Percentiles rank a stretch among this genome's conserved stretches.
Evolutionary conservation across 2,797 vertebrate species (phyloP).

Genomic region (Clarias laeviceps): DNA sequence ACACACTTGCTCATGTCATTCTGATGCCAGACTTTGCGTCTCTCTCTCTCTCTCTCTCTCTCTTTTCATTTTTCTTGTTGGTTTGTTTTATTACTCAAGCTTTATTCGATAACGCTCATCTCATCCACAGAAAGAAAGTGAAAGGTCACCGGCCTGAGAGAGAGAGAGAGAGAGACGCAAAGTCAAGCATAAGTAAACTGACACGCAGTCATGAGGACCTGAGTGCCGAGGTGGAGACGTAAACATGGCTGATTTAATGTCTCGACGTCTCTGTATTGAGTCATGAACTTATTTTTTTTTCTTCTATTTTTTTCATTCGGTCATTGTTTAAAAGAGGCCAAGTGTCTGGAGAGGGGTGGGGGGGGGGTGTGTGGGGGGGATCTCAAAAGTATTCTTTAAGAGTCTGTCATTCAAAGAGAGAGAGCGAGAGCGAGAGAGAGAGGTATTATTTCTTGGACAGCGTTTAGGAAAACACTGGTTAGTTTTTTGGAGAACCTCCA

Average conservation of each 20-base stretch:
- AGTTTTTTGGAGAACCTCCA: slow-evolving; percentile 71
- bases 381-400: slow-evolving; percentile 5
- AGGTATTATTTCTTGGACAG: slow-evolving; percentile 70
- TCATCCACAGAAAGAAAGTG: background rate
- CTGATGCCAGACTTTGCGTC: background rate
- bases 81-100: background rate
- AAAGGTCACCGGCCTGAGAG: background rate
- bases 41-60: background rate
- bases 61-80: background rate
- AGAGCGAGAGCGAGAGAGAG: slow-evolving; percentile 54
- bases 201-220: background rate
- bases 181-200: slow-evolving; percentile 23
- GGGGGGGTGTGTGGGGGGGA: background rate
- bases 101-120: background rate
- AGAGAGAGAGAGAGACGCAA: too few species aligned
- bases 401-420: background rate
- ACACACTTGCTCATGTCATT: background rate
- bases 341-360: background rate
- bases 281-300: background rate
- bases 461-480: slow-evolving; percentile 73
- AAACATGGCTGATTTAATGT: slow-evolving; percentile 1
- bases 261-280: background rate
- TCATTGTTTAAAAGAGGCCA: slow-evolving; percentile 1
- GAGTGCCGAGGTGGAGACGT: slow-evolving; percentile 3
- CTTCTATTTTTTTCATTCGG: background rate